phyloP scores from a whole-genome alignment of 2,113 vertebrate genomes.

The Ploceus nigricollis region DNA sequence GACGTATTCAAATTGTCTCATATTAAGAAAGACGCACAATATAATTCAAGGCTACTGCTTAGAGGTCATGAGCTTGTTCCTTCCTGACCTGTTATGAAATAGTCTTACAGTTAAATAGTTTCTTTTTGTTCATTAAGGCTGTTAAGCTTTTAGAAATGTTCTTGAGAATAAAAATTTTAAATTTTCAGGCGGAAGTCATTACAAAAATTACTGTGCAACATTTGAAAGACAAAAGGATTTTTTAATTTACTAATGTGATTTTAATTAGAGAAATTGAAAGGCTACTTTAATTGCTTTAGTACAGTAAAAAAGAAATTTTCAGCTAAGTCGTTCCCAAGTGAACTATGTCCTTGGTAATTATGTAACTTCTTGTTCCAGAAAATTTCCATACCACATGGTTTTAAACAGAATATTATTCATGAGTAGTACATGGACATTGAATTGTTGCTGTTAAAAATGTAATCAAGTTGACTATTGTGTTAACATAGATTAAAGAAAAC shows the following conservation, averaged over 20 bases:
- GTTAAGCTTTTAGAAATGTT: background rate
- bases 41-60: background rate
- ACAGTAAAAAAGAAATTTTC: background rate
- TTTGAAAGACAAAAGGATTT: background rate
- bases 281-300: background rate
- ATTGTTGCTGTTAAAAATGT: background rate
- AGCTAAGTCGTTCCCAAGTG: background rate
- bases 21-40: background rate
- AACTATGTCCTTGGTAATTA: background rate
- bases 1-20: background rate
- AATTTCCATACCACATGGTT: background rate
- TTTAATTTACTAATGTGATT: background rate
- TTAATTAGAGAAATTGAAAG: slow-evolving; percentile 13
- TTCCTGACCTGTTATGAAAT: background rate
- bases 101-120: background rate
- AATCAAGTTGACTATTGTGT: background rate
- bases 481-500: background rate
- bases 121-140: background rate
- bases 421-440: background rate
- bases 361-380: background rate
- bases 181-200: background rate
- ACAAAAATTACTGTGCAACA: background rate
- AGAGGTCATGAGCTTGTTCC: background rate
- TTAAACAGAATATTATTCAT: background rate
- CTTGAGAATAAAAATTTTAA: background rate